Evolutionary conservation across 2,113 vertebrate genomes (phyloP).

Genomic region (human): DNA sequence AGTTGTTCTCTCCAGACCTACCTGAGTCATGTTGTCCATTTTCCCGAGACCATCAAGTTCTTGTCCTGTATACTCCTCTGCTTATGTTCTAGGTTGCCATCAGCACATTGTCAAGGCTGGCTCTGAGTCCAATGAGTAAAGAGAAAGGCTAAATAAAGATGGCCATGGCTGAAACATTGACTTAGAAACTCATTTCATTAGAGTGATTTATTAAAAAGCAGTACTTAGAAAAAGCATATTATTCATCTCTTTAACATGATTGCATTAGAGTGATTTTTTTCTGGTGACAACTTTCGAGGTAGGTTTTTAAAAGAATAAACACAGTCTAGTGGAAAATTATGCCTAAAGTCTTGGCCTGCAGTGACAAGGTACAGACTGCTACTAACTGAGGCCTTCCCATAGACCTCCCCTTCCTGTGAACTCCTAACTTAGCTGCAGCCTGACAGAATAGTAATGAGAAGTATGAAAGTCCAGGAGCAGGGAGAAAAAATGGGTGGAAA

Average conservation of each 20-base stretch:
- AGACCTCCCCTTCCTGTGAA: neutral
- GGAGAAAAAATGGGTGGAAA: accelerated
- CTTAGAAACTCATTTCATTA: conserved; percentile 12
- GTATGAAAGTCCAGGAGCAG: accelerated
- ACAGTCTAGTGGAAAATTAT: neutral
- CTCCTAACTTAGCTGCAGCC: neutral
- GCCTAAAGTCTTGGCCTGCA: neutral
- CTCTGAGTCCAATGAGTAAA: neutral
- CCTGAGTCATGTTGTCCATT: neutral
- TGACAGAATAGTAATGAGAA: neutral
- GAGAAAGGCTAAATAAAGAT: neutral
- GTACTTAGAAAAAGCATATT: neutral
- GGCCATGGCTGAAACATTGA: neutral
- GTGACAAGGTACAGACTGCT: neutral
- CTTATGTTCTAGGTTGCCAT: neutral
- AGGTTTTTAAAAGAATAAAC: neutral
- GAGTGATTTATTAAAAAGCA: neutral
- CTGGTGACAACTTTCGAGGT: neutral
- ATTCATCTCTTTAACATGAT: neutral
- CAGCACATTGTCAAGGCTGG: neutral
- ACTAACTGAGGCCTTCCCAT: neutral
- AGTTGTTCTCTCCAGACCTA: neutral
- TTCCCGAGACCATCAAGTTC: neutral
- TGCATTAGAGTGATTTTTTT: neutral
- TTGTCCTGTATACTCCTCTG: too few species aligned